Evolutionary conservation across 1,140 invertebrate species (phyloP), one percentile per base, ranked within the genome.

Genomic region (Drosophila serrata): DNA sequence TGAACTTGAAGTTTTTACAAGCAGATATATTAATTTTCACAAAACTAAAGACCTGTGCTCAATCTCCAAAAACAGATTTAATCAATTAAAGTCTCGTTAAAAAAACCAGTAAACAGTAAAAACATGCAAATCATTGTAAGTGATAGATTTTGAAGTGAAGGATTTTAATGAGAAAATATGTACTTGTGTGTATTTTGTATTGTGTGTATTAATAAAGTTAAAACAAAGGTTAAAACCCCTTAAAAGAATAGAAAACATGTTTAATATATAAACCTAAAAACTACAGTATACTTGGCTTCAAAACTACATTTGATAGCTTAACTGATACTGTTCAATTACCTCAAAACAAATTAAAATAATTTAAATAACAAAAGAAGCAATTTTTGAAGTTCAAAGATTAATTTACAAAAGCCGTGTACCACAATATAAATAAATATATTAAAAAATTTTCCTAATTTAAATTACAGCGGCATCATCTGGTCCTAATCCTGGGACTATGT

Each of bases 41-140:
- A 69, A 49, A 43, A 37, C 27, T 57, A 60, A 49, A 68, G 15
- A 48, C 42, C 45, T 48, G 49, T 43, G 75, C 63, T 48, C 24
- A 70, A 61, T 63, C 45, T 45, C 62, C 56, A 75, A 72, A 70
- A 79, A 86, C 67, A 76, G 46, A 78, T 27, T 55, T 49, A 84
- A 82, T 70, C 51, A 73, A 73, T 67, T 64, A 55, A 65, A 70
- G 51, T 53, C 37, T 43, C 59, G 24, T 65, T 68, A 29, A 57
- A 57, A 58, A 27, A 27, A 22, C 6, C 39, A 22, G 37, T 46
- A 46, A 58, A 55, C 53, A 29, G 3, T 22, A 65, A 43, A 61
- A 87, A 79, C 70, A 90, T 87, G 85, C 85, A 75, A 88, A 77
- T 88, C 77, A 90, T 79, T 75, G 85, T 88, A 65, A 90, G 81